A percentile compares a stretch with the other conserved stretches of the same genome.
Conservation (phyloP, 2,113 vertebrate genomes). For the Eptesicus fuscus region DNA sequence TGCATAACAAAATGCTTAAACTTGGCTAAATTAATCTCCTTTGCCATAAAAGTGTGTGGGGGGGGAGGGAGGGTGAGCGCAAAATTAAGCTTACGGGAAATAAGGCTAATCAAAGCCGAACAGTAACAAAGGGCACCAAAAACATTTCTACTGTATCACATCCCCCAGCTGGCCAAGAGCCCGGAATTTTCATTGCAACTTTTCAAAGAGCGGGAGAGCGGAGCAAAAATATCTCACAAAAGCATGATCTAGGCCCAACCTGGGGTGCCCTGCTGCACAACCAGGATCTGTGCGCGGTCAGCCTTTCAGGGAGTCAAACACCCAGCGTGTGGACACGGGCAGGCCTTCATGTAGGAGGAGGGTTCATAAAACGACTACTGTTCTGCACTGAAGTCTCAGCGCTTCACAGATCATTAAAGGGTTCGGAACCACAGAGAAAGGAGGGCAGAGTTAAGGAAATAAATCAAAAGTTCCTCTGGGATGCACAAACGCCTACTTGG, state of each 20-base stretch:
- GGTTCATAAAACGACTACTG: slow-evolving; percentile 71
- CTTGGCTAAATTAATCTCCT: slow-evolving; percentile 60
- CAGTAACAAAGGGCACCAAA: slow-evolving; percentile 80
- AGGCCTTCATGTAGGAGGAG: slow-evolving; percentile 59
- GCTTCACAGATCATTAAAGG: slow-evolving; percentile 78
- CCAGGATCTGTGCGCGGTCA: slow-evolving; percentile 67
- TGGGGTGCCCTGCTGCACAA: slow-evolving; percentile 61
- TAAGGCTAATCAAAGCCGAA: slow-evolving; percentile 82
- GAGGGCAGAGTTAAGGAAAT: slow-evolving; percentile 82
- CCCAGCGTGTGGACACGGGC: slow-evolving; percentile 74
- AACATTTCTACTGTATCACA: slow-evolving; percentile 76
- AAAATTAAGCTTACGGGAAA: slow-evolving; percentile 77
- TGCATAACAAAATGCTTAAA: slow-evolving; percentile 60
- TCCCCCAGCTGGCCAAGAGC: slow-evolving; percentile 80
- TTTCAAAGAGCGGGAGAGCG: slow-evolving; percentile 42
- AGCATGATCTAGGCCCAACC: slow-evolving; percentile 58
- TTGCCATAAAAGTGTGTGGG: background rate
- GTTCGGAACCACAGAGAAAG: slow-evolving; percentile 76
- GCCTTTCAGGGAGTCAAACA: slow-evolving; percentile 63
- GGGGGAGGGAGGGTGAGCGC: background rate
- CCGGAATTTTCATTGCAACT: slow-evolving; percentile 77
- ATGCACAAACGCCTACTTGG: slow-evolving; percentile 77
- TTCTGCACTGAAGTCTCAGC: slow-evolving; percentile 62
- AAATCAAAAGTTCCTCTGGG: slow-evolving; percentile 83
- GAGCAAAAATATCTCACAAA: slow-evolving; percentile 63